A percentile compares a stretch with the other conserved stretches of the same genome.
phyloP scores from a whole-genome alignment of 2,888 invertebrate species.

The Drosophila cracens region DNA sequence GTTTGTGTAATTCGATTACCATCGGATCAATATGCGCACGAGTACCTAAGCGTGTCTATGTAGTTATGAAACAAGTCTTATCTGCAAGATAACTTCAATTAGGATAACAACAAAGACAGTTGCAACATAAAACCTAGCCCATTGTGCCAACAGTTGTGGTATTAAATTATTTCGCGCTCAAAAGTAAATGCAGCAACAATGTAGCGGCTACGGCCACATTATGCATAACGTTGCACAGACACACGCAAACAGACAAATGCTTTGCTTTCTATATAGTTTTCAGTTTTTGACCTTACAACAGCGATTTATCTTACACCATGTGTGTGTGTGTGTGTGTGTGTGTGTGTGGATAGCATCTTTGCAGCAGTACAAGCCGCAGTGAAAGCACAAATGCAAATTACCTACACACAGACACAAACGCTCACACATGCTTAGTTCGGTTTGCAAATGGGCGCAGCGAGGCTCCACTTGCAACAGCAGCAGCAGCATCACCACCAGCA shows the following conservation, averaged over 20 bases:
- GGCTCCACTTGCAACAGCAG: conserved; percentile 15
- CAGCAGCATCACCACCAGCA: neutral
- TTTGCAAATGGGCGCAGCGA: conserved; percentile 45
- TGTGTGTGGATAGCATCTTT: conserved; percentile 22
- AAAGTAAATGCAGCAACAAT: conserved; percentile 32
- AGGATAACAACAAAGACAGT: neutral
- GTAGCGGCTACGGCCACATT: conserved; percentile 10
- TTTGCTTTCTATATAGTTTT: conserved; percentile 31
- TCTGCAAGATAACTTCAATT: neutral
- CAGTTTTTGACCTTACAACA: conserved; percentile 42
- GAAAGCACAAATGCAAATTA: conserved; percentile 58
- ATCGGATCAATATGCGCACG: neutral
- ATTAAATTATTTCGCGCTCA: conserved; percentile 19
- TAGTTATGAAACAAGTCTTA: neutral
- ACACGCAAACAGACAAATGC: neutral
- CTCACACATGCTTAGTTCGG: conserved; percentile 18
- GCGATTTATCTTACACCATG: conserved; percentile 25
- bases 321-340: neutral
- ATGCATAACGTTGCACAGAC: conserved; percentile 9
- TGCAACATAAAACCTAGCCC: neutral
- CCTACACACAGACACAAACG: conserved; percentile 22
- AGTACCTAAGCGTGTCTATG: neutral
- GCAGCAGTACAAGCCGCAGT: conserved; percentile 19
- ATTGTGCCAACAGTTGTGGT: conserved; percentile 25
- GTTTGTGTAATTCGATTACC: neutral